Evolutionary conservation across 2,797 vertebrate genomes (phyloP), one percentile per base, ranked within the genome.

Genomic region (Novumbra hubbsi): DNA sequence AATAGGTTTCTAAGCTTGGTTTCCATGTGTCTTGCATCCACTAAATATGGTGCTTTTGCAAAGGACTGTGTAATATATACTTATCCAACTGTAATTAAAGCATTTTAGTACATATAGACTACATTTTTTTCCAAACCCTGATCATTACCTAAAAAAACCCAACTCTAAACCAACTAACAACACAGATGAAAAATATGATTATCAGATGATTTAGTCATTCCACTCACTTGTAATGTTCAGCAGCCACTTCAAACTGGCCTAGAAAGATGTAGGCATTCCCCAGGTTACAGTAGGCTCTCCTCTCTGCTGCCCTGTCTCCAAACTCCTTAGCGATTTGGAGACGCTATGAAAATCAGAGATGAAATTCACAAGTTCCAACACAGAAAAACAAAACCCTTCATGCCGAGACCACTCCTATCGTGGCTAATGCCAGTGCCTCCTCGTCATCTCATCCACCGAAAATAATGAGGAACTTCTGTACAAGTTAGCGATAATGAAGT

Each of bases 241-340:
- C 94, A 52, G 98, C 97, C 0, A 94, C 92, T 80, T 98, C 96
- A 87, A 96, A 98, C 91, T 97, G 95, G 38, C 94, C 94, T 78
- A 98, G 94, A 89, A 99, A 99, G 84, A 98, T 95, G 88, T 95
- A 93, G 3, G 97, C 95, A 16, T 99, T 99, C 81, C 97, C 98
- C 62, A 99, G 95, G 87, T 98, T 99, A 90, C 96, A 98, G 81
- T 97, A 97, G 0, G 97, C 97, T 90, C 97, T 95, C 92, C 97
- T 94, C 90, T 99, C 97, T 0, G 98, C 97, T 0, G 96, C 95
- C 87, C 89, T 93, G 84, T 99, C 98, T 60, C 98, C 97, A 88
- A 99, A 98, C 90, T 99, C 97, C 89, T 96, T 97, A 45, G 98
- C 97, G 80, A 98, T 95, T 48, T 96, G 93, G 60, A 99, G 95